phyloP scores from a whole-genome alignment of 2,113 vertebrate species.

The Micromys minutus region DNA sequence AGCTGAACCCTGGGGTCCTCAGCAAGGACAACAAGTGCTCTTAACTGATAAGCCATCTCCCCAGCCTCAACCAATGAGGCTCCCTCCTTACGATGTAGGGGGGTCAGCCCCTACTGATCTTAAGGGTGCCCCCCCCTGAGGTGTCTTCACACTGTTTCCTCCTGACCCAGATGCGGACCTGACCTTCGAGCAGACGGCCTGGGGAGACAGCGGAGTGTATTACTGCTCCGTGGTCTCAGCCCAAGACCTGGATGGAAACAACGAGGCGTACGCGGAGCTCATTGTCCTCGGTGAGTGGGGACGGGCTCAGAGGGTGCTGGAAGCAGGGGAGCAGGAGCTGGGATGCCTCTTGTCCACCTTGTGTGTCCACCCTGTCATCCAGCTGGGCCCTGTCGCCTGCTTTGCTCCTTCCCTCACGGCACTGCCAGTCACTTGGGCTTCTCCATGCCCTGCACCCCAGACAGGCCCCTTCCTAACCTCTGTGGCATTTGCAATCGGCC shows the following conservation, averaged over 20 bases:
- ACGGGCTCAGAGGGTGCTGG: background rate
- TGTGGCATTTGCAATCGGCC: background rate
- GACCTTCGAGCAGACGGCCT: constrained; percentile 90
- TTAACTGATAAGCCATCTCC: background rate
- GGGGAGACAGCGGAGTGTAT: constrained; percentile 95
- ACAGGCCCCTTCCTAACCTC: background rate
- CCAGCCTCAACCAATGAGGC: too few species aligned
- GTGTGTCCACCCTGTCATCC: background rate
- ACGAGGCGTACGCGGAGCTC: constrained; percentile 91
- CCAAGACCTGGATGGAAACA: constrained; percentile 90
- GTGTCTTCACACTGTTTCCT: background rate
- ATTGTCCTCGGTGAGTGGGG: constrained; percentile 91
- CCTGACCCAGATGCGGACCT: constrained; percentile 89
- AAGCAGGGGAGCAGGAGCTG: background rate
- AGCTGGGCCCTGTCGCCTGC: constrained; percentile 59
- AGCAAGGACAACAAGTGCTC: background rate
- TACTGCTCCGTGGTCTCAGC: constrained; percentile 88
- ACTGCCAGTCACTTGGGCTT: constrained; percentile 73
- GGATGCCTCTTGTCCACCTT: background rate
- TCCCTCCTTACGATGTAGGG: rapidly evolving
- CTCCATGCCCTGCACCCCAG: constrained; percentile 46
- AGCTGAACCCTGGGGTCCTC: background rate
- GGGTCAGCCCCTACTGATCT: background rate
- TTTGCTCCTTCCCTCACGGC: constrained; percentile 4
- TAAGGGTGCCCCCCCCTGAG: rapidly evolving